Evolutionary conservation across 2,888 invertebrate genomes (phyloP).

Genomic region (Drosophila mercatorum): DNA sequence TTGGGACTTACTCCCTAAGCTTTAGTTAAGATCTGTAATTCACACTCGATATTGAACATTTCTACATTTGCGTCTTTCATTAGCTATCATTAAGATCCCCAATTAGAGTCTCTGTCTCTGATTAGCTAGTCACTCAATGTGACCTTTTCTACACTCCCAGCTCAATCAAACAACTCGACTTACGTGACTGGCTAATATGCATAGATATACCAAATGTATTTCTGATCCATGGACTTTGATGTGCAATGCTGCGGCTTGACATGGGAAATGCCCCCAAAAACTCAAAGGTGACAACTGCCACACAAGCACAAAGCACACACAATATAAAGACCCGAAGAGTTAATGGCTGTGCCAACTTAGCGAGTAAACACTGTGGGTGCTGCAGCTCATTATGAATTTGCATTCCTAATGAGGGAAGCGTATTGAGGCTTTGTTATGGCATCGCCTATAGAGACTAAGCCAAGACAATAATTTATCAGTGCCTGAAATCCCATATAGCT

Average conservation of each 20-base stretch:
- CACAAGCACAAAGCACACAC: constrained; percentile 23
- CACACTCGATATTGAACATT: constrained; percentile 19
- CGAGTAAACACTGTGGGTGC: constrained; percentile 47
- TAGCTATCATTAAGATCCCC: constrained; percentile 33
- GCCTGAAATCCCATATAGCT: neutral
- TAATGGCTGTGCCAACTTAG: constrained; percentile 44
- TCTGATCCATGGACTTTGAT: constrained; percentile 30
- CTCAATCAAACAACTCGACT: constrained; percentile 29
- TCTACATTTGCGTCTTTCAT: constrained; percentile 36
- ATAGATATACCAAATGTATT: neutral
- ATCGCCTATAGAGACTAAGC: neutral
- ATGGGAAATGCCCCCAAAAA: constrained; percentile 66
- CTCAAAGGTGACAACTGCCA: constrained; percentile 19
- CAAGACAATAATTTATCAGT: neutral
- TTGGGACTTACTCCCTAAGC: neutral
- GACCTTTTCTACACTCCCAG: constrained; percentile 27
- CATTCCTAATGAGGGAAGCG: neutral
- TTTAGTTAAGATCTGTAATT: constrained; percentile 3
- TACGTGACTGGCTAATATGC: constrained; percentile 39
- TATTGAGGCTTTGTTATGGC: neutral
- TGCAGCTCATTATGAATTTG: constrained; percentile 1
- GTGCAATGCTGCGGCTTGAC: constrained; percentile 51
- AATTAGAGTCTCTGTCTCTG: constrained; percentile 48
- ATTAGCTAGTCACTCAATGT: constrained; percentile 30
- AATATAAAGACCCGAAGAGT: constrained; percentile 16